Evolutionary conservation across 2,113 vertebrate genomes (phyloP), one percentile per base, ranked within the genome.

Genomic region (Cephalopterus ornatus): DNA sequence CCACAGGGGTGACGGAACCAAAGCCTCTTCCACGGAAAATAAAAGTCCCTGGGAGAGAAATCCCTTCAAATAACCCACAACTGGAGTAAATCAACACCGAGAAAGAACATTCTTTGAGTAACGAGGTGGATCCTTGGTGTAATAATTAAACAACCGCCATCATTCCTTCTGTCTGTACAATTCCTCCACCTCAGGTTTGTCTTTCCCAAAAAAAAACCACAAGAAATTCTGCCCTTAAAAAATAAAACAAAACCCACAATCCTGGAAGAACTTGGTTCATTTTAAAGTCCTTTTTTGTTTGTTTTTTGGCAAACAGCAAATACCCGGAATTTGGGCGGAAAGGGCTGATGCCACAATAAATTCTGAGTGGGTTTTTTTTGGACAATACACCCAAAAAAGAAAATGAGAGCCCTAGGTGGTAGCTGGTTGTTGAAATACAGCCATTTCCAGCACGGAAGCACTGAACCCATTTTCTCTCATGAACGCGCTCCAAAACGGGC

Each of bases 341-440:
- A 75, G 42, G 1, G 39, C 59, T 66, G 65, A 72, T 76, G 83
- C 42, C 7, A 3, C 41, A 8, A 20, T 3, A 26, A 84, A 71
- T 72, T 92, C 76, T 12, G 42, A 91, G 83, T 27, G 10, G 24
- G 13, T 23, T 50, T 50, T 50, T 41, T 85, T 55, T 5, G 61
- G 50, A 61, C 32, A 68, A 47, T 9, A 73, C 35, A 75, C 28
- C 20, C 91, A 21, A 21, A 46, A 46, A 37, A 94, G 9, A 66
- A 85, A 95, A 59, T 6, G 12, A 7, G 16, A 97, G 95, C 85
- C 95, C 89, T 95, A 84, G 59, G 68, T 91, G 77, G 77, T 44
- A 79, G 78, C 52, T 17, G 12, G 87, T 88, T 1, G 5, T 49
- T 49, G 62, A 85, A 65, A 65, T 20, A 22, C 39, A 73, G 78